Conservation (phyloP, 2,888 invertebrate species). For the Chrysodeixis includens region DNA sequence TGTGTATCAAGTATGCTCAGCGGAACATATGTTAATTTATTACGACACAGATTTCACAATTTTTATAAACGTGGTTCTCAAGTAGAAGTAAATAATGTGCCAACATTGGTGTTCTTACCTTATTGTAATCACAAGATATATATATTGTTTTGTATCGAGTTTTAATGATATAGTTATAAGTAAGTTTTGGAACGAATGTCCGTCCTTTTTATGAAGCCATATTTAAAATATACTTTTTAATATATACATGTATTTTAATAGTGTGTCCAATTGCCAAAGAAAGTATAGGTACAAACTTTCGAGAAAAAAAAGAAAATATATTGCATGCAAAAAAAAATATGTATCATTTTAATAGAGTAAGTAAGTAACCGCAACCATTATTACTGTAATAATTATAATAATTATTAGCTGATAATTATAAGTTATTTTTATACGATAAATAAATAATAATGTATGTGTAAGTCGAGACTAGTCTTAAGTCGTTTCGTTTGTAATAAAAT, state of each 20-base stretch:
- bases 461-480: constrained; percentile 75
- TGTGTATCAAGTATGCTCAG: constrained; percentile 53
- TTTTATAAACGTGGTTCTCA: constrained; percentile 33
- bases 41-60: constrained; percentile 54
- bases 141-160: constrained; percentile 43
- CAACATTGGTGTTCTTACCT: constrained; percentile 52
- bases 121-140: constrained; percentile 51
- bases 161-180: constrained; percentile 39
- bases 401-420: constrained; percentile 61
- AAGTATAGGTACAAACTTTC: constrained; percentile 79
- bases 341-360: constrained; percentile 52
- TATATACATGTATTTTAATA: constrained; percentile 62
- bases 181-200: constrained; percentile 68
- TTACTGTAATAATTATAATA: constrained; percentile 48
- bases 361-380: constrained; percentile 51
- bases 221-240: constrained; percentile 62
- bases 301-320: constrained; percentile 64
- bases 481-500: constrained; percentile 80
- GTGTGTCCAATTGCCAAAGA: constrained; percentile 83
- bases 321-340: constrained; percentile 78
- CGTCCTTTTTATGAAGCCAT: constrained; percentile 73
- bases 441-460: constrained; percentile 71
- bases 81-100: constrained; percentile 49
- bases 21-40: constrained; percentile 48
- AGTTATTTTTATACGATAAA: constrained; percentile 71